phyloP scores from a whole-genome alignment of 2,888 invertebrate species.

The Andrena minutula region DNA sequence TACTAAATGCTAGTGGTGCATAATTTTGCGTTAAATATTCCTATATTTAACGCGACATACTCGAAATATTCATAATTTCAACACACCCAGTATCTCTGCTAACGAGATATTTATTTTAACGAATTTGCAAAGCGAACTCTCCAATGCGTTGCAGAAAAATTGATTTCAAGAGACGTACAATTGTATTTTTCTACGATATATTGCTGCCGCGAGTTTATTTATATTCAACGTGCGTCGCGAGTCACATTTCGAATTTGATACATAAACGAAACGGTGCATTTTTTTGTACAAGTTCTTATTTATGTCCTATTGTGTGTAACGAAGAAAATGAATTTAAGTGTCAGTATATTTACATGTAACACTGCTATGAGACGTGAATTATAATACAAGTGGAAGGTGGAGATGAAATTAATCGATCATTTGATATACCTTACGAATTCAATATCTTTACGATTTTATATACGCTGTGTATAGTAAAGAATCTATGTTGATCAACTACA shows the following conservation, averaged over 20 bases:
- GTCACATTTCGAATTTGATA: constrained; percentile 19
- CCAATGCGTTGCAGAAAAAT: neutral
- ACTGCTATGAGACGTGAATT: constrained; percentile 61
- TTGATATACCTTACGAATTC: constrained; percentile 18
- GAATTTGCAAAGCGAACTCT: constrained; percentile 8
- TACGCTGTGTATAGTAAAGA: neutral
- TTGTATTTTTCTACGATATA: constrained; percentile 37
- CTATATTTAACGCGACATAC: no score
- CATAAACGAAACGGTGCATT: constrained; percentile 12
- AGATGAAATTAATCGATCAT: constrained; percentile 26
- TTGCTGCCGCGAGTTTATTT: constrained; percentile 27
- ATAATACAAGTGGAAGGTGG: constrained; percentile 52
- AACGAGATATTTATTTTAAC: constrained; percentile 44
- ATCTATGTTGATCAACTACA: neutral
- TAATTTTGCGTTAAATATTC: constrained; percentile 21
- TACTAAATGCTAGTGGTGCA: constrained; percentile 33
- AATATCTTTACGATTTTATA: neutral
- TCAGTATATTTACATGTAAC: constrained; percentile 54
- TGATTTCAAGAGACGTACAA: constrained; percentile 15
- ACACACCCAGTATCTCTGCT: neutral
- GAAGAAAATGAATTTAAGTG: constrained; percentile 29
- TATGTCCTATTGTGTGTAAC: constrained; percentile 39
- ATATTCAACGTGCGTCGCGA: constrained; percentile 21
- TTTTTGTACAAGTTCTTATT: constrained; percentile 47
- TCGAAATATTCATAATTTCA: constrained; percentile 33